phyloP scores from a whole-genome alignment of 2,797 vertebrate genomes.

The Danio albolineatus region DNA sequence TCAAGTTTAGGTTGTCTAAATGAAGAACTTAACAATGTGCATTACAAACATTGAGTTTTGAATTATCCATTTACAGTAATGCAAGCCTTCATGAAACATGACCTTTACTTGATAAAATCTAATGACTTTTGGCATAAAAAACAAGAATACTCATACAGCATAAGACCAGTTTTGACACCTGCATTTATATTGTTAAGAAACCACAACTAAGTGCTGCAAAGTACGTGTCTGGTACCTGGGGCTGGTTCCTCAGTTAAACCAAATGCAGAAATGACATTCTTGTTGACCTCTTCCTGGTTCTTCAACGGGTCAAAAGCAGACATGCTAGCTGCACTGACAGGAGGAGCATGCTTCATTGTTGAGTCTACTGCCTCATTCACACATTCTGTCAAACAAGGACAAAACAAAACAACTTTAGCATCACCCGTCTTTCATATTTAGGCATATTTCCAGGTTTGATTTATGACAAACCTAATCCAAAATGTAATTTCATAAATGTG shows the following conservation, averaged over 20 bases:
- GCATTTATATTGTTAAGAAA: not conserved
- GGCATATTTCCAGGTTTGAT: not conserved
- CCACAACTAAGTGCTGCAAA: not conserved
- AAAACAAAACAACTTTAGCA: constrained; percentile 4
- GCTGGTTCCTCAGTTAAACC: constrained; percentile 94
- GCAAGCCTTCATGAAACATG: too few species aligned
- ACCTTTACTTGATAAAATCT: too few species aligned
- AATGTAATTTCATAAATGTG: not conserved
- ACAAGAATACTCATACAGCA: too few species aligned
- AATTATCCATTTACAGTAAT: too few species aligned
- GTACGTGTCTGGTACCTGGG: constrained; percentile 79
- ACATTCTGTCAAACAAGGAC: constrained; percentile 75
- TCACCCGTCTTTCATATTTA: not conserved
- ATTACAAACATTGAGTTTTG: too few species aligned
- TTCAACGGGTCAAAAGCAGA: constrained; percentile 98
- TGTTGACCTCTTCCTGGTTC: constrained; percentile 98
- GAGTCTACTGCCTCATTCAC: constrained; percentile 83
- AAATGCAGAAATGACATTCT: constrained; percentile 98
- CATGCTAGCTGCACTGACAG: constrained; percentile 98
- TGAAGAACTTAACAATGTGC: too few species aligned
- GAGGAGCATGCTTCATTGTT: constrained; percentile 86
- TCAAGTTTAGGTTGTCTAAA: too few species aligned
- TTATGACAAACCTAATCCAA: not conserved
- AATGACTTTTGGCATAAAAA: too few species aligned
- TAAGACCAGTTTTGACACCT: too few species aligned